Evolutionary conservation across 64 coral and sea anemone genomes (phyloP).

Genomic region (Montipora efflorescens): DNA sequence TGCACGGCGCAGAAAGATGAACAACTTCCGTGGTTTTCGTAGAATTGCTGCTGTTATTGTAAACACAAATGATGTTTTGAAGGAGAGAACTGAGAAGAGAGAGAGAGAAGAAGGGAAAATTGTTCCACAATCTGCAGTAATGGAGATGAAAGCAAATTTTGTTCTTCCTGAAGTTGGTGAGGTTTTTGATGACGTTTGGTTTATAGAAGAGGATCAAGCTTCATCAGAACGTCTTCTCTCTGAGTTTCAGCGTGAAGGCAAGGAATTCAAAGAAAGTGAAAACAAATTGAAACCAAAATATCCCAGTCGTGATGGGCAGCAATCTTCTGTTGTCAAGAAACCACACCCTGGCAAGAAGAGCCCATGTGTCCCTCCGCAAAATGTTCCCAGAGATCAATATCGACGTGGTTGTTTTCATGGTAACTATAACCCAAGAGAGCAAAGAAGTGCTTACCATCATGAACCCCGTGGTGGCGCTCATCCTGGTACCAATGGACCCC

Average conservation of each 20-base stretch:
- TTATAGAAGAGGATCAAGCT: conserved; percentile 81
- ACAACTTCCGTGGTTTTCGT: conserved; percentile 73
- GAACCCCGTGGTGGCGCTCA: background rate
- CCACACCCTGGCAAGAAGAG: background rate
- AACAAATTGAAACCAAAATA: conserved; percentile 37
- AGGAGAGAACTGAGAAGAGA: conserved; percentile 69
- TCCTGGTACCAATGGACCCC: conserved; percentile 1
- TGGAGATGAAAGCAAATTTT: conserved; percentile 99
- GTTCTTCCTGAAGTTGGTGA: conserved; percentile 83
- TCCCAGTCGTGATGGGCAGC: background rate
- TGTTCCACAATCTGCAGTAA: conserved; percentile 83
- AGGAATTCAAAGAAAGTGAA: conserved; percentile 68
- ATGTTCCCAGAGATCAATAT: background rate
- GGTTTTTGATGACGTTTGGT: conserved; percentile 96
- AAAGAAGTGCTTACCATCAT: background rate
- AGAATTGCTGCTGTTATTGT: conserved; percentile 90
- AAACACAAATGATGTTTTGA: conserved; percentile 67
- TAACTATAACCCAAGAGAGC: conserved; percentile 13
- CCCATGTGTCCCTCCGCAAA: background rate
- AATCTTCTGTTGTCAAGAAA: conserved; percentile 8
- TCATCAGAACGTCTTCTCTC: conserved; percentile 70
- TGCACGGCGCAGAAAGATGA: conserved; percentile 90
- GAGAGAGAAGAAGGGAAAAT: conserved; percentile 83
- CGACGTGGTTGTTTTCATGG: conserved; percentile 14
- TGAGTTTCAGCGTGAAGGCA: conserved; percentile 78